Evolutionary conservation across 2,797 vertebrate species (phyloP), one percentile per base, ranked within the genome.

Genomic region (Coilia nasus): DNA sequence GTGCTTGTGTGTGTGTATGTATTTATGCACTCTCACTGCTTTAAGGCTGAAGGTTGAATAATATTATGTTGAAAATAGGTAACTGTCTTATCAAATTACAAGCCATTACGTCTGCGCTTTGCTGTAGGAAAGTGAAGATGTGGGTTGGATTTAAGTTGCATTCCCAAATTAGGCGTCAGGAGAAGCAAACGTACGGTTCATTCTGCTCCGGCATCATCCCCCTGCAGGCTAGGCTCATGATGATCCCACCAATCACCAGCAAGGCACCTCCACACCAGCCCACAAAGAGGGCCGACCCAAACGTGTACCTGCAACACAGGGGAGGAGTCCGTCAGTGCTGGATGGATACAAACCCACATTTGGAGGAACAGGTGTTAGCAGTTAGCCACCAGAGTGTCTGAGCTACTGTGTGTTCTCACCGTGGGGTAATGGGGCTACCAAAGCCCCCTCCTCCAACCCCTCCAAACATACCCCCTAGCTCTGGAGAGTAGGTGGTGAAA

Each of bases 211-310:
- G 93, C 17, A 92, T 25, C 90, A 98, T 93, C 41, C 96, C 97
- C 67, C 94, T 94, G 89, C 97, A 98, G 87, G 97, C 97, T 14
- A 98, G 86, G 88, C 97, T 97, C 97, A 98, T 96, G 95, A 98
- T 90, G 85, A 97, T 83, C 0, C 97, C 97, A 56, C 97, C 96
- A 21, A 97, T 90, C 0, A 97, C 86, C n/a, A 97, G 90, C 91
- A 98, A 89, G 56, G 96, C 97, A 0, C 93, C 97, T 0, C 97
- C 96, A 0, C 98, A 95, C 97, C 97, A 98, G n/a, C 97, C 97
- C 0, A 98, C 96, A 0, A 98, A 98, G 50, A 98, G 95, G 81
- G 97, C 97, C 0, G 97, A 89, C n/a, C 97, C 97, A 67, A 98
- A 98, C 0, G 97, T 98, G 87, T 97, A 98, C 92, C 97, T 98